These are phyloP conservation scores for Heterocephalus glaber DNA, from an alignment of 2,113 vertebrate genomes.

Conservation along the genomic window DNA sequence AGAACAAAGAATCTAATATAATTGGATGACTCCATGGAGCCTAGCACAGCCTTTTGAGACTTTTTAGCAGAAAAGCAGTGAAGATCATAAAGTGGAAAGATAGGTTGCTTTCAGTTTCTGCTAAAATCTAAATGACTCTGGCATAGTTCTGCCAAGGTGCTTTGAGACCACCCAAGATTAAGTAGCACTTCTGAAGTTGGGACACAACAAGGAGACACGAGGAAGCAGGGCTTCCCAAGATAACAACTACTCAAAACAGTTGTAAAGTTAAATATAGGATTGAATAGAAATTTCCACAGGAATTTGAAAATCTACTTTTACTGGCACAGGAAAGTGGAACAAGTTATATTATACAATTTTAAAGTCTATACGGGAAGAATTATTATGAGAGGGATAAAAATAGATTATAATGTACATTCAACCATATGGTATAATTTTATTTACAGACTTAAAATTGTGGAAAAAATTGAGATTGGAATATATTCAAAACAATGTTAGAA, in stretches of 20 bases:
- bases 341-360: neutral
- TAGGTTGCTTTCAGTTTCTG: neutral
- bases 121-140: neutral
- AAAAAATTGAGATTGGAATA: neutral
- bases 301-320: constrained; percentile 15
- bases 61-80: neutral
- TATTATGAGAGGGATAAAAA: neutral
- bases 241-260: neutral
- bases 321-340: neutral
- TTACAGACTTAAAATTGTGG: neutral
- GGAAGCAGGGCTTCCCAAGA: neutral
- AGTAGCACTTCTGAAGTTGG: neutral
- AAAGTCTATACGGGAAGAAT: neutral
- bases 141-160: neutral
- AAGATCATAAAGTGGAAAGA: neutral
- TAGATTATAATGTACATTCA: neutral
- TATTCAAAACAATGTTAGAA: neutral
- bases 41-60: neutral
- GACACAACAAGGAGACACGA: neutral
- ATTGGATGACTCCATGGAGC: neutral
- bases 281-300: neutral
- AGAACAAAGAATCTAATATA: neutral
- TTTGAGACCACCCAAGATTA: neutral
- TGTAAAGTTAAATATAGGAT: neutral
- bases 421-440: neutral